These are phyloP conservation scores for Mola mola DNA, from an alignment of 2,113 vertebrate species.

Conservation along the genomic window DNA sequence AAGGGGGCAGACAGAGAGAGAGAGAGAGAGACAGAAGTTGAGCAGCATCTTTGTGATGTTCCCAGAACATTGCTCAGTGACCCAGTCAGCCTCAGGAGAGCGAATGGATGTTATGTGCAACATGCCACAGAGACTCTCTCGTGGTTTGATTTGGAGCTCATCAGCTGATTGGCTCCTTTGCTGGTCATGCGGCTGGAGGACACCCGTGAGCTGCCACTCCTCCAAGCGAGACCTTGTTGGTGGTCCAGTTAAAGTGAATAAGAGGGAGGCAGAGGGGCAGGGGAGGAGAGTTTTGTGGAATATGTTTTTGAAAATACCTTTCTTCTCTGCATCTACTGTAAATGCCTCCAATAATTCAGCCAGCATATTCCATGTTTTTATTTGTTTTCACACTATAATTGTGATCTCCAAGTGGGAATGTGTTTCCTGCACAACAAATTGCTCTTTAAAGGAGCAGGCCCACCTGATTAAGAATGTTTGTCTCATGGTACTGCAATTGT, in stretches of 20 bases:
- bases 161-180: constrained; percentile 63
- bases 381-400: constrained; percentile 14
- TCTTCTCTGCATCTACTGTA: constrained; percentile 48
- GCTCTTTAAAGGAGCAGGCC: constrained; percentile 48
- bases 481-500: constrained; percentile 62
- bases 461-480: constrained; percentile 58
- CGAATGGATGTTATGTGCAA: constrained; percentile 57
- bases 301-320: constrained; percentile 26
- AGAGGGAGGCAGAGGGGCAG: constrained; percentile 11
- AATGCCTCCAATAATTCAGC: constrained; percentile 33
- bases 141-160: constrained; percentile 55
- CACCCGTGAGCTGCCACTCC: constrained; percentile 57
- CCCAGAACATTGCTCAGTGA: constrained; percentile 78
- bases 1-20: constrained; percentile 14
- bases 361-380: constrained; percentile 23
- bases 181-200: constrained; percentile 66
- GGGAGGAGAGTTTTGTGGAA: constrained; percentile 23
- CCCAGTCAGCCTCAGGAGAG: constrained; percentile 60
- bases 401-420: constrained; percentile 13
- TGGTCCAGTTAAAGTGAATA: constrained; percentile 60
- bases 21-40: constrained; percentile 64
- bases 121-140: constrained; percentile 55
- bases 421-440: constrained; percentile 24
- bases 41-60: constrained; percentile 73
- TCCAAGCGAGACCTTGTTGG: constrained; percentile 59